Percentiles rank a stretch among this genome's conserved stretches.
Evolutionary conservation across 30 jellyfish, hydroid and myxozoan genomes (phyloP).

Genomic region (Sanderia malayensis): DNA sequence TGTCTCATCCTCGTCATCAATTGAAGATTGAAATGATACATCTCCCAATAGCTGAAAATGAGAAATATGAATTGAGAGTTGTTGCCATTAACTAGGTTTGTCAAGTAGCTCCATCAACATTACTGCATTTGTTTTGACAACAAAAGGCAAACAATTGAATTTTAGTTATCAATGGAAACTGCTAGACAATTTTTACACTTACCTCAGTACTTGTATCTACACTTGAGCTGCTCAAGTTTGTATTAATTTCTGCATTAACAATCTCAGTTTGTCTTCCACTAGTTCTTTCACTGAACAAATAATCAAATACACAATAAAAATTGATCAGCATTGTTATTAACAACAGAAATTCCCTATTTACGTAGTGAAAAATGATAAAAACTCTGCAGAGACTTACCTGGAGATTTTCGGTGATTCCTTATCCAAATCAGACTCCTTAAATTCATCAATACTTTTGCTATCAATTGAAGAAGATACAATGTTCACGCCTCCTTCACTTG

Average conservation of each 20-base stretch:
- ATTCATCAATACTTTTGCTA: neutral
- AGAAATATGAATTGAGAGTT: too few species aligned
- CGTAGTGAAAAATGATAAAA: too few species aligned
- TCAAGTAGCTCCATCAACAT: constrained; percentile 3
- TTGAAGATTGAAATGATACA: constrained; percentile 44
- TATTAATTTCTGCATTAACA: neutral
- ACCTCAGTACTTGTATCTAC: neutral
- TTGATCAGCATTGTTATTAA: too few species aligned
- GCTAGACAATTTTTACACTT: too few species aligned
- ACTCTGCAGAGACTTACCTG: too few species aligned
- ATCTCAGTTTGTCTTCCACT: neutral
- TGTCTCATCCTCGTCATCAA: constrained; percentile 55
- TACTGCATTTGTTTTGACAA: too few species aligned
- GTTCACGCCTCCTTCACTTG: neutral
- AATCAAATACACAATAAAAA: too few species aligned
- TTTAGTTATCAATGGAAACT: too few species aligned
- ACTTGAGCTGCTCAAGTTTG: neutral
- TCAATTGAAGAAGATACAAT: constrained; percentile 7
- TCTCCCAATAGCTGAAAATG: constrained; percentile 27
- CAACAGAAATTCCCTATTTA: too few species aligned
- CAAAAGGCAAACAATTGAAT: too few species aligned
- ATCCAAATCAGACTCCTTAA: neutral
- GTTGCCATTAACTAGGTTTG: too few species aligned
- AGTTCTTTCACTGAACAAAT: neutral
- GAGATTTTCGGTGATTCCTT: neutral